These are phyloP conservation scores for Caranx ignobilis DNA, from an alignment of 2,113 vertebrate species.

Conservation along the genomic window DNA sequence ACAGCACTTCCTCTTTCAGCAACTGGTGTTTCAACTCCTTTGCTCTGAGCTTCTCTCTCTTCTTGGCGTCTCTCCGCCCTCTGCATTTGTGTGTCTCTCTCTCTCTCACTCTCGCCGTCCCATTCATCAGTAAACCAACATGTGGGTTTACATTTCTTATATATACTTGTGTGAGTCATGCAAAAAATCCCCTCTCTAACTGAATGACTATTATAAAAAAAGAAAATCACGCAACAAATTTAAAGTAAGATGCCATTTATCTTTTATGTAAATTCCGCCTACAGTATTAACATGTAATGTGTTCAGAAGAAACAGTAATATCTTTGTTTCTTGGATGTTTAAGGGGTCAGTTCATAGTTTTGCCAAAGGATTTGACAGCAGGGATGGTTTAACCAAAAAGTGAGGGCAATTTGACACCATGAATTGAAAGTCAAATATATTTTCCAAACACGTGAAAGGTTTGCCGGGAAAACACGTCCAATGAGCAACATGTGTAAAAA, in stretches of 20 bases:
- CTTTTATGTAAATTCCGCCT: constrained; percentile 72
- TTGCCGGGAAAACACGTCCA: neutral
- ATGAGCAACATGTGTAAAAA: neutral
- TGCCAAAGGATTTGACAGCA: neutral
- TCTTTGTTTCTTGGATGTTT: constrained; percentile 27
- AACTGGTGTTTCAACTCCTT: constrained; percentile 34
- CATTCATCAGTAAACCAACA: constrained; percentile 38
- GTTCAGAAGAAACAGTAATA: neutral
- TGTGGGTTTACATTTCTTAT: constrained; percentile 66
- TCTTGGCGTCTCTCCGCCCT: constrained; percentile 28
- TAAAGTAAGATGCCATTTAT: constrained; percentile 30
- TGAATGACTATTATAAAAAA: constrained; percentile 57
- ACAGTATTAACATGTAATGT: constrained; percentile 13
- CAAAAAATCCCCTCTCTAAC: constrained; percentile 67
- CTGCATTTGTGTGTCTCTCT: neutral
- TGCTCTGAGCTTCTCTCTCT: constrained; percentile 5
- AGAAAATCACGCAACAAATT: constrained; percentile 47
- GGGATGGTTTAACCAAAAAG: neutral
- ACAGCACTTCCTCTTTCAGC: constrained; percentile 67
- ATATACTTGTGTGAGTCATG: constrained; percentile 76
- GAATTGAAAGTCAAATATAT: neutral
- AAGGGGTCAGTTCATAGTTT: constrained; percentile 33
- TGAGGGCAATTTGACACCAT: constrained; percentile 2
- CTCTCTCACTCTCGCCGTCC: constrained; percentile 18
- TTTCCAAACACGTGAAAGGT: neutral